Evolutionary conservation across 2,113 vertebrate genomes (phyloP), one percentile per base, ranked within the genome.

Genomic region (Oceanodroma tethys): DNA sequence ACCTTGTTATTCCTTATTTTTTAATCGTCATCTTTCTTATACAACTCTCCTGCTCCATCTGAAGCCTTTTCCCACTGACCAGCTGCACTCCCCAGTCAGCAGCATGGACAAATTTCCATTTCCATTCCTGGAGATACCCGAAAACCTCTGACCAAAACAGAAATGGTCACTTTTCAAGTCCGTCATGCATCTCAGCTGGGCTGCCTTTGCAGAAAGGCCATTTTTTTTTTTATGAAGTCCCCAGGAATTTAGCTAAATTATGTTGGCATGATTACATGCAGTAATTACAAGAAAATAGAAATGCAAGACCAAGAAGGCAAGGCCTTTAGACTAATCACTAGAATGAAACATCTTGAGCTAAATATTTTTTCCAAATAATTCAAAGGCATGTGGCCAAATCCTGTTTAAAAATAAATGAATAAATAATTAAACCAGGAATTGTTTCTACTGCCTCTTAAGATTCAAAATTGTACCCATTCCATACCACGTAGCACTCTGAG

Each of bases 281-380:
- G 62, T 67, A 95, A 91, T 93, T 91, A 94, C 38, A 89, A 86
- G 45, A 50, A 87, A 78, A 73, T 48, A 87, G 55, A 89, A 73
- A 42, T 8, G 5, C 40, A 52, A 83, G 58, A 38, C n/a, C 68
- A 78, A 70, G 40, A 59, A 59, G 59, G 27, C 48, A 70, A 66
- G 47, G 55, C 55, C 55, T 70, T 65, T 56, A 58, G 40, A 30
- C 40, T 92, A 84, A 90, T 90, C 25, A 3, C 42, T 81, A 27
- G 36, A 76, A 72, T 47, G 38, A 56, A 91, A 84, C 48, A 93
- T 48, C 68, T 91, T 90, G 26, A 84, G 58, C 53, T 73, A 60
- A 89, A 42, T 55, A 42, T 59, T 81, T 65, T 88, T 13, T 58
- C n/a, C 55, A 84, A 62, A 68, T 84, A 88, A 65, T 65, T 66